Conservation (phyloP, 2,797 vertebrate species). For the Callimico goeldii region DNA sequence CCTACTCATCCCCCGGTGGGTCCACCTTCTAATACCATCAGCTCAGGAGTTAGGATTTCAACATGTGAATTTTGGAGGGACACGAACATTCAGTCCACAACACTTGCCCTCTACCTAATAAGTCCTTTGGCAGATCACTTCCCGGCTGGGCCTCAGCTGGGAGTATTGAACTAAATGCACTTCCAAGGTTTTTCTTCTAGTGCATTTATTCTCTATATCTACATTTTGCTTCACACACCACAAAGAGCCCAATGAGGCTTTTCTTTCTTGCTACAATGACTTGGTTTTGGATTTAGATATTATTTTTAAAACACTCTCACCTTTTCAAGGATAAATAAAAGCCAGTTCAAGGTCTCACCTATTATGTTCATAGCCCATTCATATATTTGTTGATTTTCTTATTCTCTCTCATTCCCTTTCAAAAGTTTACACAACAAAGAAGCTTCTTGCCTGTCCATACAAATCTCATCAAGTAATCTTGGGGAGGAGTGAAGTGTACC, state of each 20-base stretch:
- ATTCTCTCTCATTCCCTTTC: slow-evolving; percentile 42
- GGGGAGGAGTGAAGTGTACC: not conserved
- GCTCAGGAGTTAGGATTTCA: not conserved
- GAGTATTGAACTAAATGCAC: not conserved
- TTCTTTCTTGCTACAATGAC: not conserved
- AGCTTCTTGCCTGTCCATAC: slow-evolving; percentile 13
- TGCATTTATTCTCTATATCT: not conserved
- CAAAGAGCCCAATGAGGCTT: not conserved
- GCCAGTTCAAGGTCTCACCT: not conserved
- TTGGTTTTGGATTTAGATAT: not conserved
- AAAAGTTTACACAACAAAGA: slow-evolving; percentile 28
- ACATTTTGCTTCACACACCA: not conserved
- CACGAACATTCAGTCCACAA: not conserved
- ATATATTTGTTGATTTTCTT: not conserved
- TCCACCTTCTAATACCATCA: not conserved
- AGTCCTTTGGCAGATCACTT: not conserved
- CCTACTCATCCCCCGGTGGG: not conserved
- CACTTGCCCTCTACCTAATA: not conserved
- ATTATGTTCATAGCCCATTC: not conserved
- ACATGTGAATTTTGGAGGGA: not conserved
- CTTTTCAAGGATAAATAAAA: not conserved
- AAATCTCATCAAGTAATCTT: slow-evolving; percentile 33
- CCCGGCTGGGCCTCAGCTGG: not conserved
- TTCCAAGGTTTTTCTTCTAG: not conserved
- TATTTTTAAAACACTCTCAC: slow-evolving; percentile 2